phyloP scores from a whole-genome alignment of 2,888 invertebrate genomes.

The Apoda limacodes region DNA sequence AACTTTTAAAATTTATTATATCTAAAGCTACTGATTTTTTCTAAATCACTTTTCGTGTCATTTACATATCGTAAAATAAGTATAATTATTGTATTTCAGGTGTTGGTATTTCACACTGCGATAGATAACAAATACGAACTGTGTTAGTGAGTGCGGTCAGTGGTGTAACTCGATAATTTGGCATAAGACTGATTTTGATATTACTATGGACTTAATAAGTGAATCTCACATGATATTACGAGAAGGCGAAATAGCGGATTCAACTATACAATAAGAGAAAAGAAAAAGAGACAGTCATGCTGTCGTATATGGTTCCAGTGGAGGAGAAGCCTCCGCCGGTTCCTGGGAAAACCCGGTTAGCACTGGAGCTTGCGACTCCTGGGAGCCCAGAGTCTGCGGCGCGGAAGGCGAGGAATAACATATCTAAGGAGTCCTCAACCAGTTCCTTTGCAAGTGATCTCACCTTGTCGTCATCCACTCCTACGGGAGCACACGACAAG shows the following conservation, averaged over 20 bases:
- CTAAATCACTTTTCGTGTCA: background rate
- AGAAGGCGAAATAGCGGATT: constrained; percentile 16
- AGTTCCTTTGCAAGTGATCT: constrained; percentile 77
- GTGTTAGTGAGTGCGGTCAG: constrained; percentile 11
- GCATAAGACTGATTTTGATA: constrained; percentile 12
- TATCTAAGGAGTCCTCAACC: constrained; percentile 77
- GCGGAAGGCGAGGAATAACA: constrained; percentile 41
- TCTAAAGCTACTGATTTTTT: too few relatives aligned
- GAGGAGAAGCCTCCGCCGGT: constrained; percentile 80
- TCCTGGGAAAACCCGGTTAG: constrained; percentile 63
- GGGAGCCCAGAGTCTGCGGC: constrained; percentile 47
- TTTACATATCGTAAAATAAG: background rate
- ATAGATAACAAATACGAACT: constrained; percentile 13
- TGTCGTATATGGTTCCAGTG: constrained; percentile 84
- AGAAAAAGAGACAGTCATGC: constrained; percentile 58
- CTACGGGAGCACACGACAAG: constrained; percentile 72
- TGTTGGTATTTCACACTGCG: constrained; percentile 26
- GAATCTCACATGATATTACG: constrained; percentile 10
- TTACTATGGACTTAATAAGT: constrained; percentile 14
- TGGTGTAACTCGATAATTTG: constrained; percentile 14
- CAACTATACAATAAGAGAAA: constrained; percentile 20
- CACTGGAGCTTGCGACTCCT: constrained; percentile 44
- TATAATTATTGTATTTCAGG: constrained; percentile 32
- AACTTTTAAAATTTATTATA: too few relatives aligned
- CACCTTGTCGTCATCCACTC: constrained; percentile 73